phyloP scores from a whole-genome alignment of 1,140 invertebrate genomes.

The Idris sp. region DNA sequence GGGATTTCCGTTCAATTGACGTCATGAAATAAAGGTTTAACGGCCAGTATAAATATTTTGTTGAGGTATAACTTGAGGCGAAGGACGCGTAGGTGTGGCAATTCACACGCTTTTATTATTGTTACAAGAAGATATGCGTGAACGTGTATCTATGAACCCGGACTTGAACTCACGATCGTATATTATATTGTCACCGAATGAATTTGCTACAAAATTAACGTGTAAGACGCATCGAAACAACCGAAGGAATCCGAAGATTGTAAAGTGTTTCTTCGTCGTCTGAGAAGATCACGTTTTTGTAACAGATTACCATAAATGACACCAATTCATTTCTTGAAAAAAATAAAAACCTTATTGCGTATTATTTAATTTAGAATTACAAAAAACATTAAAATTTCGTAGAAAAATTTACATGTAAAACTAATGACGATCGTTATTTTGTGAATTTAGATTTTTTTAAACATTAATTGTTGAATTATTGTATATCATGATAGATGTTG shows the following conservation, averaged over 20 bases:
- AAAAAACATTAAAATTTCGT: too few species aligned
- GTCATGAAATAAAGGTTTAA: conserved; percentile 40
- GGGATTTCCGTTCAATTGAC: conserved; percentile 49
- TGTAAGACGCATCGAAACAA: too few species aligned
- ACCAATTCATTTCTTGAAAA: conserved; percentile 1
- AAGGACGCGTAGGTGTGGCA: conserved; percentile 52
- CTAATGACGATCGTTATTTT: background rate
- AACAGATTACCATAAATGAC: too few species aligned
- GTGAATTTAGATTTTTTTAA: background rate
- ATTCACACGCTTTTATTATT: conserved; percentile 43
- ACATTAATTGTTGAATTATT: too few species aligned
- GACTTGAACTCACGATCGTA: conserved; percentile 51
- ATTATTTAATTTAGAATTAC: too few species aligned
- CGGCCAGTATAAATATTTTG: conserved; percentile 29
- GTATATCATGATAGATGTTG: too few species aligned
- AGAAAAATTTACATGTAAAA: conserved; percentile 12
- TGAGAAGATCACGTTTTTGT: background rate
- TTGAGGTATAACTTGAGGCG: conserved; percentile 26
- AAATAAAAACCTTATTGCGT: too few species aligned
- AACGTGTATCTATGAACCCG: conserved; percentile 64
- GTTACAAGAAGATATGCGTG: conserved; percentile 22
- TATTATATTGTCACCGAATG: conserved; percentile 45
- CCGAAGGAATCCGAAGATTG: background rate
- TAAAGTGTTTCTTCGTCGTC: background rate
- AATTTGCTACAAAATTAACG: conserved; percentile 27